Percentiles rank a stretch among this genome's conserved stretches.
Conservation (phyloP, 1,140 invertebrate species). For the Andrena cerasifolii region DNA sequence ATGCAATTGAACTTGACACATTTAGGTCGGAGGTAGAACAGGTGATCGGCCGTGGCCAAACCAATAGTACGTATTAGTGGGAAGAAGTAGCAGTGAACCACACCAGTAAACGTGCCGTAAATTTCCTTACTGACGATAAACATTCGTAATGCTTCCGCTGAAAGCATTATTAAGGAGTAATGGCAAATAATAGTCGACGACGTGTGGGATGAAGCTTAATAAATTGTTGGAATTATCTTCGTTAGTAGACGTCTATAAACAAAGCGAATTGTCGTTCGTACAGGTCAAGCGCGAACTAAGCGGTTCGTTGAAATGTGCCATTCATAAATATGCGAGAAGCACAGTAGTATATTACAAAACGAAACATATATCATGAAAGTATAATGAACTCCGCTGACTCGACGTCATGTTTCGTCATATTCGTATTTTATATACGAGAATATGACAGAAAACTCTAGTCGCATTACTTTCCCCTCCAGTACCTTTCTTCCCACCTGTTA, state of each 20-base stretch:
- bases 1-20: conserved; percentile 32
- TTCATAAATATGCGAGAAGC: conserved; percentile 13
- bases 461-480: no score
- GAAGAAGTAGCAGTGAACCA: no score
- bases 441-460: no score
- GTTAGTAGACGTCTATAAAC: not conserved
- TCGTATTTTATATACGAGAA: no score
- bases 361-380: no score
- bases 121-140: not conserved
- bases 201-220: not conserved
- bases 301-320: not conserved
- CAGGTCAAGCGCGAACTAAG: not conserved
- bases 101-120: no score
- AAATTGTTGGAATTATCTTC: not conserved
- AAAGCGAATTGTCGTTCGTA: not conserved
- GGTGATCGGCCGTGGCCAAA: conserved; percentile 40
- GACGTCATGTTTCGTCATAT: not conserved
- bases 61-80: conserved; percentile 6
- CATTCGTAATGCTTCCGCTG: no score
- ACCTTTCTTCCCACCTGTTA: no score
- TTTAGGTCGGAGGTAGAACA: conserved; percentile 11
- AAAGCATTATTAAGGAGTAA: not conserved
- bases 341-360: no score
- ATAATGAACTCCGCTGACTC: conserved; percentile 15
- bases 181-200: not conserved